Conservation (phyloP, 2,888 invertebrate species). For the Invenusta paracnida region DNA sequence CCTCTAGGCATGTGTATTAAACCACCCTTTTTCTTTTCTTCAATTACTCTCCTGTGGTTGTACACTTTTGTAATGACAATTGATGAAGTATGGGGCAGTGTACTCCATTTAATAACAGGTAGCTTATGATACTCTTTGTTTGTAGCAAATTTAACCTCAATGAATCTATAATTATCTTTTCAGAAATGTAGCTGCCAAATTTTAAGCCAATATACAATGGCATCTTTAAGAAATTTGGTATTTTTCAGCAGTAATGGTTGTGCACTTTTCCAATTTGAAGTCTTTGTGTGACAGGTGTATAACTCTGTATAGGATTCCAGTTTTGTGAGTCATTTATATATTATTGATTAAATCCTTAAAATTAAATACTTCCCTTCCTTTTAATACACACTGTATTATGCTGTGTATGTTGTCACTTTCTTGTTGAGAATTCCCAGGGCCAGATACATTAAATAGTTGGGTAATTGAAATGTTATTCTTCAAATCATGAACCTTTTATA, state of each 20-base stretch:
- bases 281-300: conserved; percentile 18
- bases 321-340: conserved; percentile 5
- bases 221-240: background rate
- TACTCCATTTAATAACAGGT: conserved; percentile 13
- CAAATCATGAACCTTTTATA: background rate
- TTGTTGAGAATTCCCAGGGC: background rate
- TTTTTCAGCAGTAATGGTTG: conserved; percentile 11
- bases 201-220: background rate
- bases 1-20: conserved; percentile 21
- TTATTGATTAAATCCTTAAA: background rate
- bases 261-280: conserved; percentile 9
- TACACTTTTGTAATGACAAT: conserved; percentile 21
- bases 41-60: conserved; percentile 3
- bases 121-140: background rate
- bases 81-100: conserved; percentile 23
- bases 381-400: background rate
- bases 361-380: conserved; percentile 1
- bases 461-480: background rate
- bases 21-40: conserved; percentile 5
- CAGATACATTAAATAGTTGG: background rate
- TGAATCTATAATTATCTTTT: background rate
- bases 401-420: conserved; percentile 1
- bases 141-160: conserved; percentile 26
- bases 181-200: background rate
- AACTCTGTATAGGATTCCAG: background rate